phyloP scores from a whole-genome alignment of 2,888 invertebrate species.

The Hemistola chrysoprasaria region DNA sequence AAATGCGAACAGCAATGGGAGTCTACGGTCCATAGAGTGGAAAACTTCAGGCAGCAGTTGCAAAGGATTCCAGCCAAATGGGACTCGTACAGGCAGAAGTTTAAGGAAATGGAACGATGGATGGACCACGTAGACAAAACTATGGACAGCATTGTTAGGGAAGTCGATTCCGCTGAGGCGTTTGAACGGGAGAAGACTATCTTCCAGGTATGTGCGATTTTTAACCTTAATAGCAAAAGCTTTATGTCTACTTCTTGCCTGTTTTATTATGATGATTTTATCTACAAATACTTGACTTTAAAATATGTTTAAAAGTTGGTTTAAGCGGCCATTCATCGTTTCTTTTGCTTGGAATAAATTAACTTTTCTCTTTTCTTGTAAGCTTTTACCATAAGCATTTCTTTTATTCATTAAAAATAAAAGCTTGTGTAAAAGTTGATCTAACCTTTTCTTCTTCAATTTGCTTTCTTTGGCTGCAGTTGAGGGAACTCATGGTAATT shows the following conservation, averaged over 20 bases:
- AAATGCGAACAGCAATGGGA: conserved; percentile 90
- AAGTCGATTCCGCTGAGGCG: conserved; percentile 92
- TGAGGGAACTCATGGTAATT: conserved; percentile 34
- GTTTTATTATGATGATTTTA: too few species aligned
- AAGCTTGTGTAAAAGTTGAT: too few species aligned
- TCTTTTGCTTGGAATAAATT: too few species aligned
- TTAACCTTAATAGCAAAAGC: neutral
- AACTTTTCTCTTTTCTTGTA: neutral
- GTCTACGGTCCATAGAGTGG: conserved; percentile 82
- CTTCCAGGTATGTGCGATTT: conserved; percentile 87
- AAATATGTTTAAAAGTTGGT: too few species aligned
- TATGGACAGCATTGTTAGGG: conserved; percentile 91
- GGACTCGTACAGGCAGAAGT: conserved; percentile 92
- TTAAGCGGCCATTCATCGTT: too few species aligned
- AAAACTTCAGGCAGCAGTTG: conserved; percentile 82
- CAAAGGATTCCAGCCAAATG: conserved; percentile 95
- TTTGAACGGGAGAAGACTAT: conserved; percentile 94
- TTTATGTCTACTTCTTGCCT: too few species aligned
- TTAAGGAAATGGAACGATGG: conserved; percentile 92
- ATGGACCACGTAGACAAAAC: conserved; percentile 94
- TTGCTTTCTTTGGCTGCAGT: conserved; percentile 30
- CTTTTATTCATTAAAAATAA: conserved; percentile 4
- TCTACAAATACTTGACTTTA: too few species aligned
- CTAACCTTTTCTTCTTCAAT: conserved; percentile 18
- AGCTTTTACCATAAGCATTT: too few species aligned